Evolutionary conservation across 2,797 vertebrate species (phyloP).

Genomic region (Gephyroberyx darwinii): DNA sequence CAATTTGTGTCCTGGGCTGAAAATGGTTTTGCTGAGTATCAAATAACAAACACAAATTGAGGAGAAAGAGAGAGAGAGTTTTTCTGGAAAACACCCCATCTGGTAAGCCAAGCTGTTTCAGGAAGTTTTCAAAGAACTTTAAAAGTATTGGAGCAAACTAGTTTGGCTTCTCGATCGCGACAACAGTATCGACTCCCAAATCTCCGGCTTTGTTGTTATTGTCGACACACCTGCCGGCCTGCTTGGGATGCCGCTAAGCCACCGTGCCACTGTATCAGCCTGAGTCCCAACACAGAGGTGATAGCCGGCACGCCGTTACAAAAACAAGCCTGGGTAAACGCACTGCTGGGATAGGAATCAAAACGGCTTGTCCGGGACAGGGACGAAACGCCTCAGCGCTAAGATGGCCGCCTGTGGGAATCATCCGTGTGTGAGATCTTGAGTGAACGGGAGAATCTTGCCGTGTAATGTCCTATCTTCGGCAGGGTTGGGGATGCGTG

Average conservation of each 20-base stretch:
- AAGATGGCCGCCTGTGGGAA: conserved; percentile 52
- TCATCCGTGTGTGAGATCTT: conserved; percentile 63
- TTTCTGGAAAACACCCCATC: too few species aligned
- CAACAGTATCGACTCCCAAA: conserved; percentile 33
- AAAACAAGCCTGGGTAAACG: conserved; percentile 63
- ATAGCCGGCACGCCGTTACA: conserved; percentile 46
- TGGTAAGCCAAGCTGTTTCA: background rate
- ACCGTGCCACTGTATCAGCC: conserved; percentile 42
- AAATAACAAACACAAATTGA: background rate
- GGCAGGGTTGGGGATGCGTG: conserved; percentile 62
- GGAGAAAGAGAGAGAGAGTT: background rate
- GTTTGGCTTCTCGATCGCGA: conserved; percentile 21
- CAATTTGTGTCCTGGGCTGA: background rate
- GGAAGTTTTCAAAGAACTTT: conserved; percentile 31
- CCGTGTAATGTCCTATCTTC: conserved; percentile 68
- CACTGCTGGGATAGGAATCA: conserved; percentile 52
- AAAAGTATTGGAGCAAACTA: conserved; percentile 3
- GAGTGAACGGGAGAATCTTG: conserved; percentile 57
- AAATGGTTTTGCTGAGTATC: background rate
- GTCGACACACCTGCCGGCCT: conserved; percentile 28
- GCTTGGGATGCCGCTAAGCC: conserved; percentile 36
- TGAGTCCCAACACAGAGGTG: conserved; percentile 39
- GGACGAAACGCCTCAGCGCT: conserved; percentile 53
- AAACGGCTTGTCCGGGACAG: conserved; percentile 41
- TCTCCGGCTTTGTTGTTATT: conserved; percentile 36